Evolutionary conservation across 2,797 vertebrate genomes (phyloP), one percentile per base, ranked within the genome.

Genomic region (Lepus oiostolus): DNA sequence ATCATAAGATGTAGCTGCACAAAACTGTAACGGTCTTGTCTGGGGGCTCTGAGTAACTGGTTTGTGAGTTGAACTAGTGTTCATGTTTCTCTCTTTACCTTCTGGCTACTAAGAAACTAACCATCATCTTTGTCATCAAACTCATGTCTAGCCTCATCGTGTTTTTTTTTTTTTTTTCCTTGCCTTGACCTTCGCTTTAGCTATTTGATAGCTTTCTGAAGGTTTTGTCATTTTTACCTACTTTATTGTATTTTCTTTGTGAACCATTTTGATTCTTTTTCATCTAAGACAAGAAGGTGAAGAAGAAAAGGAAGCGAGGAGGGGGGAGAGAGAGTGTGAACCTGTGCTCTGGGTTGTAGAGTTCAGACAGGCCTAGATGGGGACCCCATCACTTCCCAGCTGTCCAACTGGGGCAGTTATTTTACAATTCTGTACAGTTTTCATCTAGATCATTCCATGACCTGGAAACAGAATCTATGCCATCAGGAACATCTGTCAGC

Each of bases 191-290:
- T 90, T 90, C 19, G 38, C 60, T 84, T 71, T 80, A 30, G 26
- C 30, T 68, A 32, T 58, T 4, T 80, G 58, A 26, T 63, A 62
- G 52, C 26, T 67, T 91, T 80, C 50, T 76, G 54, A 84, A 5
- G 26, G 16, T 19, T 52, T 84, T 47, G 19, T 85, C 10, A 85
- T 70, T 87, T 90, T 86, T 85, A 32, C 21, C 91, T 52, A 60
- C 26, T 70, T 77, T 82, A 30, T 42, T 71, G 21, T 70, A 54
- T 88, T 72, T 79, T 30, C 21, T 93, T 93, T 68, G 2, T 85
- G 42, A 90, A 58, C n/a, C 22, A 88, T 80, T 84, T 94, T 90
- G 52, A 82, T 9, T 88, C 52, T 52, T 81, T 63, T 58, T 79
- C n/a, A 67, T n/a, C 12, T 60, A 83, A 83, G 35, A 67, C 19